Base-by-base conservation (phyloP, 2,797 vertebrate species). In the Caiman crocodilus region DNA sequence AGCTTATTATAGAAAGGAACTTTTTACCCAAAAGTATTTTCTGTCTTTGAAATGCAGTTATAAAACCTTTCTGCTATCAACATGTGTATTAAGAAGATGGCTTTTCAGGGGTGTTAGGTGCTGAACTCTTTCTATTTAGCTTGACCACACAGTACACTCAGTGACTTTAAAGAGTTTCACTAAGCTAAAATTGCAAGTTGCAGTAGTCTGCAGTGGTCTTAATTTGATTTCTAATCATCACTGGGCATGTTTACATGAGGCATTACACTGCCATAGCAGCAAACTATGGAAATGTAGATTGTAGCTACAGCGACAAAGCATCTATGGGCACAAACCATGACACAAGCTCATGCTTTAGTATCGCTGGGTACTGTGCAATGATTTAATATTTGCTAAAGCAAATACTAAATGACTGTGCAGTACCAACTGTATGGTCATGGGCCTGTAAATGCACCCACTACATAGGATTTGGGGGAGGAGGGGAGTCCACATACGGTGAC, bases 1-100 rank as follows among this genome's bases (percentile, higher is more conserved):
- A 85, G 93, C 77, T 92, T 89, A 84, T 91, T 94, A 57, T 50
- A 64, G 13, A n/a, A 85, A 75, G 32, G 35, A 67, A 4, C 0
- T 55, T 92, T 95, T 55, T 85, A 79, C 42, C 69, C 67, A 69
- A 82, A 42, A 50, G 71, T 84, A 85, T 4, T 32, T 89, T 55
- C 81, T 67, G 35, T 92, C 91, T 76, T 11, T 91, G 84, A 96
- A 96, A 79, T 76, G 12, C 82, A 35, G 2, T 21, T 71, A 63
- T 30, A 93, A 82, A 63, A 61, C 25, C 5, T 79, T 87, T 82
- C 76, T 83, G 35, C 60, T 58, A 59, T 75, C 83, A 65, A 87
- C 58, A 93, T 4, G 60, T 85, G 76, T 59, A 4, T 58, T 1
- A 2, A 83, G 15, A 13, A 82, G 79, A 63, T 76, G 15, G 89